Base-by-base conservation (phyloP, 2,888 invertebrate genomes). In the Tipula unca region DNA sequence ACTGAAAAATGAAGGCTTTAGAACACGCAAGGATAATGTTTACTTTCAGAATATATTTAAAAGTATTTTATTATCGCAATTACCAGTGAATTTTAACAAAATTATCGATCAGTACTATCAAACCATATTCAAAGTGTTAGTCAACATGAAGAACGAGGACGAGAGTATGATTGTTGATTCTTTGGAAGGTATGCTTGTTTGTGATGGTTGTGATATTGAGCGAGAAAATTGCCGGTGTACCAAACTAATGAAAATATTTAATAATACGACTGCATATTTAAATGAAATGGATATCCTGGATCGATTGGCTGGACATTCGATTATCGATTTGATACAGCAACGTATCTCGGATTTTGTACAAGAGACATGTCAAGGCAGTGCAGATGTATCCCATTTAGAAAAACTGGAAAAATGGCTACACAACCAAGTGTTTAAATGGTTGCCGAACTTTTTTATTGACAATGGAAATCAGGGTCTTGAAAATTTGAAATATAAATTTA, bases 401-500 rank as follows among this genome's bases (percentile, higher is more conserved):
- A 92, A 93, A 85, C 91, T 98, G 20, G 95, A 97, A 91, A 93
- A 95, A 94, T 98, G 98, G 98, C 92, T 98, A 1, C 94, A 97
- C 87, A 94, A 94, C 13, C 95, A 96, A 85, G 95, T 98, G 0
- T 93, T 98, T 90, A 94, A 94, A 32, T 98, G 98, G 98, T 90
- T 98, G 32, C 94, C 94, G 32, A 93, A 95, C 88, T 95, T 98
- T 87, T 98, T 96, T 88, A 94, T 94, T 87, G 93, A 93, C 48
- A 94, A 94, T 20, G 93, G 93, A 88, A 92, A 93, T 85, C 90
- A 92, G 87, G 92, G 93, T 86, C 91, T 92, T 86, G 91, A 93
- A 89, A 92, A 92, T 86, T 91, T 29, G 29, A 54, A 85, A 85
- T 32, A 29, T 86, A 96, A 96, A 89, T 91, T 98, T 20, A 93